Conservation (phyloP, 2,113 vertebrate species). For the Sapajus apella region DNA sequence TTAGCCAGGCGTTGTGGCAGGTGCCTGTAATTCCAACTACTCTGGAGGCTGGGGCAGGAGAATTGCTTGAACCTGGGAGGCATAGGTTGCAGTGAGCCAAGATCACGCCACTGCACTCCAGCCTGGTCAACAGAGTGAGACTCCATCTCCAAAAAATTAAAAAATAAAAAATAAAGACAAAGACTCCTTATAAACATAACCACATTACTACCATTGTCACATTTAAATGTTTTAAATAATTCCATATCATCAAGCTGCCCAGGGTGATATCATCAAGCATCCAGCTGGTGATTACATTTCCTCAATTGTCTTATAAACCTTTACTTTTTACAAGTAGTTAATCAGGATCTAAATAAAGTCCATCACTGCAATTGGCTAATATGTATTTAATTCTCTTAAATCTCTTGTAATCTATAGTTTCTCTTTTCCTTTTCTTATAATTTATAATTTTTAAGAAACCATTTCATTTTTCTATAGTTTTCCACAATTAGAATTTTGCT, state of each 20-base stretch:
- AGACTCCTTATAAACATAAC: slow-evolving; percentile 14
- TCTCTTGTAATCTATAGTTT: not conserved
- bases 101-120: too few relatives aligned
- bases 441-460: slow-evolving; percentile 8
- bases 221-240: slow-evolving; percentile 1
- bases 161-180: not conserved
- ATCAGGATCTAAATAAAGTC: not conserved
- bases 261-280: not conserved
- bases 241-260: not conserved
- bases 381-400: not conserved
- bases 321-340: slow-evolving; percentile 30
- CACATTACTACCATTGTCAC: not conserved
- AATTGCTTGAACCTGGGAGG: too few relatives aligned
- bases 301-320: not conserved
- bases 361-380: not conserved
- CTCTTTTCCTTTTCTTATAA: not conserved
- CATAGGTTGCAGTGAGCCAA: too few relatives aligned
- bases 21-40: too few relatives aligned
- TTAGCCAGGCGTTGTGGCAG: too few relatives aligned
- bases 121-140: too few relatives aligned
- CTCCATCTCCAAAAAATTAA: too few relatives aligned
- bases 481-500: not conserved
- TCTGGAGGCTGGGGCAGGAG: too few relatives aligned
- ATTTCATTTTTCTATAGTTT: not conserved
- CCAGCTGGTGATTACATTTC: not conserved